A percentile compares a stretch with the other conserved stretches of the same genome.
These are phyloP conservation scores for Hippocampus zosterae DNA, from an alignment of 2,113 vertebrate genomes.

Conservation along the genomic window DNA sequence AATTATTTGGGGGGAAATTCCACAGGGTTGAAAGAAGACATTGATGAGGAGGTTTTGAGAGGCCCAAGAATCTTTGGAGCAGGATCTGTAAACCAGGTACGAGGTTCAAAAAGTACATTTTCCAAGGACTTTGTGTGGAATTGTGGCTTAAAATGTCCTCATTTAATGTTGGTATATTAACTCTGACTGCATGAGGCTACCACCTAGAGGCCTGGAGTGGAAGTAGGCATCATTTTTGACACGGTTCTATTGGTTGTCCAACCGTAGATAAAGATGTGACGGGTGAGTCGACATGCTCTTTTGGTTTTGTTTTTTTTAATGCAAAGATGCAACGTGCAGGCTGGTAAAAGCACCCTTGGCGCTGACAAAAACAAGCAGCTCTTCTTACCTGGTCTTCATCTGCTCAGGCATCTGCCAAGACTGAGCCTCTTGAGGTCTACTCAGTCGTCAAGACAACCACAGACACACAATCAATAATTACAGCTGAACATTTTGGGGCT, in stretches of 20 bases:
- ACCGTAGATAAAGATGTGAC: background rate
- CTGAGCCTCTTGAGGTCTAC: conserved; percentile 70
- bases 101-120: no score
- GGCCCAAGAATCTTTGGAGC: no score
- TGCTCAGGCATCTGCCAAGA: conserved; percentile 71
- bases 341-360: background rate
- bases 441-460: conserved; percentile 60
- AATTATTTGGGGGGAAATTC: no score
- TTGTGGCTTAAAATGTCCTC: no score
- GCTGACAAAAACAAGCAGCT: background rate
- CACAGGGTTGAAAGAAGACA: no score
- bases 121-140: no score
- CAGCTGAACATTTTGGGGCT: background rate
- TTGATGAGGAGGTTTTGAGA: no score
- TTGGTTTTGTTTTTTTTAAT: no score
- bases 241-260: background rate
- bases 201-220: background rate
- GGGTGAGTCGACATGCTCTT: background rate
- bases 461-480: conserved; percentile 51
- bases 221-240: background rate
- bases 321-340: background rate
- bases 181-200: no score
- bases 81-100: no score
- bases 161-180: no score
- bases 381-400: conserved; percentile 72